Conservation (phyloP, 2,888 invertebrate species). For the Agrochola macilenta region DNA sequence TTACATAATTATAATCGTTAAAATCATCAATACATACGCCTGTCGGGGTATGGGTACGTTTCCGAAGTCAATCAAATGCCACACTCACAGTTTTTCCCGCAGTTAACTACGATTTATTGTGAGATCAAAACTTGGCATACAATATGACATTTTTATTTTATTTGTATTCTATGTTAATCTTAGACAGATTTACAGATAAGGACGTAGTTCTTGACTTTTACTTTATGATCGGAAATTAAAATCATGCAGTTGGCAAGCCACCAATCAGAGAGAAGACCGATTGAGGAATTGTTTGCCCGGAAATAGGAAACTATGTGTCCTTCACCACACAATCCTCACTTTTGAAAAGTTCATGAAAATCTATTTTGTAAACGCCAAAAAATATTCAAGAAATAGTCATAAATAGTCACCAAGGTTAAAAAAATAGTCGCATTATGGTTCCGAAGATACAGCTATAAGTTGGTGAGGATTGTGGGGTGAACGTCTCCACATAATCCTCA, state of each 20-base stretch:
- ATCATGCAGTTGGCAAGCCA: slow-evolving; percentile 27
- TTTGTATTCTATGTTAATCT: slow-evolving; percentile 13
- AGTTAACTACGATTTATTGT: not conserved
- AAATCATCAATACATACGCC: too few relatives aligned
- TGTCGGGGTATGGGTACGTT: not conserved
- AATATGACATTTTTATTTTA: not conserved
- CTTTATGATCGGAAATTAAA: slow-evolving; percentile 20
- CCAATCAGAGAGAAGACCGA: slow-evolving; percentile 6
- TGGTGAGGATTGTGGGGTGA: too few relatives aligned
- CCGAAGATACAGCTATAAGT: too few relatives aligned
- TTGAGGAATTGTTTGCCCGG: slow-evolving; percentile 2
- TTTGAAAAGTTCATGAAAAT: too few relatives aligned
- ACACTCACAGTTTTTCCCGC: not conserved
- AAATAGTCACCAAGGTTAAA: too few relatives aligned
- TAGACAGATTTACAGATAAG: slow-evolving; percentile 21
- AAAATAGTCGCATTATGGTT: too few relatives aligned
- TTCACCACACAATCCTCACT: too few relatives aligned
- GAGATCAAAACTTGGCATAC: slow-evolving; percentile 25
- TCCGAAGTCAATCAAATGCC: not conserved
- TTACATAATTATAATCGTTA: too few relatives aligned
- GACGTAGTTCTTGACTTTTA: not conserved
- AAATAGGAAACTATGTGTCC: too few relatives aligned
- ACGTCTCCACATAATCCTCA: too few relatives aligned
- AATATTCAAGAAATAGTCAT: too few relatives aligned
- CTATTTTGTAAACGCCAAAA: too few relatives aligned